Percentiles rank a stretch among this genome's conserved stretches.
phyloP scores from a whole-genome alignment of 2,797 vertebrate species.

The Urosaurus nigricauda region DNA sequence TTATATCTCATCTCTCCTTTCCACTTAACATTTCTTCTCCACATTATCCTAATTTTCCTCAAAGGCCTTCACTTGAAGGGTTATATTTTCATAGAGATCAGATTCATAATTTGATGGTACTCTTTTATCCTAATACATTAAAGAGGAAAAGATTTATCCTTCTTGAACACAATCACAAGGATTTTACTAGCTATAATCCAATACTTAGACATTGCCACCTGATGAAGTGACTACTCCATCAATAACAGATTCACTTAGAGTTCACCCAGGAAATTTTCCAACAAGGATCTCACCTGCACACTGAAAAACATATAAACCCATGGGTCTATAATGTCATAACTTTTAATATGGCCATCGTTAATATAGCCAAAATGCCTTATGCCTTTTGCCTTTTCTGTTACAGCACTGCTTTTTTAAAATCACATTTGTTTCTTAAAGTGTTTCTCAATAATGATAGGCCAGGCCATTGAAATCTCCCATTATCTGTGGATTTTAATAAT shows the following conservation, averaged over 20 bases:
- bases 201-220: background rate
- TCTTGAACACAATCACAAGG: background rate
- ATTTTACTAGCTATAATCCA: background rate
- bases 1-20: too few relatives aligned
- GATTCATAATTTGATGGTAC: background rate
- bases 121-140: constrained; percentile 42
- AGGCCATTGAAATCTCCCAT: background rate
- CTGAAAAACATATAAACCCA: background rate
- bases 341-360: background rate
- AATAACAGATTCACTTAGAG: background rate
- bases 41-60: background rate
- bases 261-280: background rate
- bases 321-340: background rate
- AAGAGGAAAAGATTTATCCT: constrained; percentile 33
- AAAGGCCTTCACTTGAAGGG: background rate
- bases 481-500: constrained; percentile 16
- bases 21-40: constrained; percentile 7
- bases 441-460: background rate
- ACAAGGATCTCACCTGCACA: background rate
- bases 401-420: background rate
- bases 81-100: background rate
- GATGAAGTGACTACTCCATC: background rate
- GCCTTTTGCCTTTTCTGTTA: background rate
- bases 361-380: background rate
- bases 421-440: background rate